phyloP scores from a whole-genome alignment of 2,888 invertebrate species.

The Tiliacea citrago region DNA sequence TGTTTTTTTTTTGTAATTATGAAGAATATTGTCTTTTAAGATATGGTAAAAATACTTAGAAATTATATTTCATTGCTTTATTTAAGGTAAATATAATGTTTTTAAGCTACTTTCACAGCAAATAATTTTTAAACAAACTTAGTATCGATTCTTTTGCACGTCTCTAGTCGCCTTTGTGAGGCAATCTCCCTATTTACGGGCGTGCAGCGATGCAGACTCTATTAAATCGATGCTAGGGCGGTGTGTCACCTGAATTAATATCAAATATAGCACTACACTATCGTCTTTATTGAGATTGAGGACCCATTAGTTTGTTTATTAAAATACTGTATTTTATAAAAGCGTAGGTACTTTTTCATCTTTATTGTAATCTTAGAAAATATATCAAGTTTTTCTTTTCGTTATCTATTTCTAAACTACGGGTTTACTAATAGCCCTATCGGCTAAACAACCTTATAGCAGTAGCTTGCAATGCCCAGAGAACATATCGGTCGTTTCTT shows the following conservation, averaged over 20 bases:
- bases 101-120: neutral
- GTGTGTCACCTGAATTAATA: conserved; percentile 76
- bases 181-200: conserved; percentile 81
- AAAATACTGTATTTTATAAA: conserved; percentile 6
- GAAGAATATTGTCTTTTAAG: neutral
- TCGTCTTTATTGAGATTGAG: conserved; percentile 29
- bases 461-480: too few species aligned
- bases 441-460: too few species aligned
- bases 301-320: conserved; percentile 43
- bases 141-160: conserved; percentile 60
- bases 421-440: too few species aligned
- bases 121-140: neutral
- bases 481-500: too few species aligned
- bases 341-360: neutral
- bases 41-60: too few species aligned
- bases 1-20: neutral
- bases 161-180: conserved; percentile 71
- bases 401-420: too few species aligned
- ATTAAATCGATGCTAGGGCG: conserved; percentile 74
- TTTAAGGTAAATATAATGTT: neutral
- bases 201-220: conserved; percentile 75
- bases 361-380: neutral
- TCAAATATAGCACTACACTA: conserved; percentile 72
- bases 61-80: neutral
- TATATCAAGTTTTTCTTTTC: too few species aligned